Evolutionary conservation across 2,113 vertebrate genomes (phyloP), one percentile per base, ranked within the genome.

Genomic region (Carlito syrichta): DNA sequence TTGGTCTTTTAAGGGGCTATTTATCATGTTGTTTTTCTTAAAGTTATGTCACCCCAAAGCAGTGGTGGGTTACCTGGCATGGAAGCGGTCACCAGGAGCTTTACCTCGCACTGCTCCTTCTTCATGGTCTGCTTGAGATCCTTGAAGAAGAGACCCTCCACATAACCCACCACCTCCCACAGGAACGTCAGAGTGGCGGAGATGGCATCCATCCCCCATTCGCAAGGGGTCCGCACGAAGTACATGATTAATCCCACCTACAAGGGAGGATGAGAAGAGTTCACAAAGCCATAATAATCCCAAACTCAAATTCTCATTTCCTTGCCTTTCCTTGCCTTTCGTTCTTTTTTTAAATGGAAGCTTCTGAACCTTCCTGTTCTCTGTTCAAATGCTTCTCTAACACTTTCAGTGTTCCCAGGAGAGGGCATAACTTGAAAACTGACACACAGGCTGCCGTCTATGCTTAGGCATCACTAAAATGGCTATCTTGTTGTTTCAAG

Each of bases 121-220:
- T 99, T 99, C 99, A 99, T 99, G 52, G 99, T 99, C 98, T 99
- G 99, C 97, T 99, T 99, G 94, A 99, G 99, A 89, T 99, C 99
- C 96, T 99, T 99, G 97, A 99, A 99, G 98, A 99, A 99, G 9
- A 99, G 99, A 30, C 99, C 99, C 97, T 99, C 99, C 52, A 99
- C 99, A 0, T 99, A 99, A 19, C 99, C 99, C 3, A 99, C 99
- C 96, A 99, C 99, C 98, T 99, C 99, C 99, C 99, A 99, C 22
- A 99, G 99, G 98, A 99, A 99, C 84, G 99, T 99, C 77, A 99
- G 98, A 0, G 99, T 99, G 96, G 99, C 99, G 4, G 99, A 99
- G 97, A 99, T 99, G 97, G 99, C 99, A 83, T 99, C 99, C 99
- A 99, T 99, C 4, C 99, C 99, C 99, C 99, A 99, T 92, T 99